phyloP scores from a whole-genome alignment of 1,140 invertebrate genomes.

The Meloidogyne hapla region DNA sequence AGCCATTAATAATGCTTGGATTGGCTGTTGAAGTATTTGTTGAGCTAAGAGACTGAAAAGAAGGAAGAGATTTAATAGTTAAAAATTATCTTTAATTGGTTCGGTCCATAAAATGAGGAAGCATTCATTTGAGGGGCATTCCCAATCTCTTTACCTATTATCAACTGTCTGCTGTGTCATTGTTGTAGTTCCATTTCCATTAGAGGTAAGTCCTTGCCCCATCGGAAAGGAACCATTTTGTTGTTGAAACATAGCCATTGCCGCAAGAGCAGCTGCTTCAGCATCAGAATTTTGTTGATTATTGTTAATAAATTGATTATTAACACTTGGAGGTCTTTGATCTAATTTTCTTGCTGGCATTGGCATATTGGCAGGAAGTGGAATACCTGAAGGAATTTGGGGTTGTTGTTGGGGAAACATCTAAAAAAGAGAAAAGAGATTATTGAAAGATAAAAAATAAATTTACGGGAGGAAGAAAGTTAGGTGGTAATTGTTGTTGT shows the following conservation, averaged over 20 bases:
- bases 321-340: neutral
- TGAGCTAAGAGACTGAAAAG: neutral
- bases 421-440: neutral
- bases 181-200: neutral
- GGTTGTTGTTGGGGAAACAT: neutral
- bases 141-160: neutral
- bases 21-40: constrained; percentile 14
- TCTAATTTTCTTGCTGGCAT: constrained; percentile 8
- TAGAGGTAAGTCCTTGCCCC: neutral
- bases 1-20: constrained; percentile 22
- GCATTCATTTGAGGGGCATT: no score
- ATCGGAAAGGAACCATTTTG: neutral
- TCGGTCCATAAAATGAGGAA: no score
- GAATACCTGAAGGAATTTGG: constrained; percentile 5
- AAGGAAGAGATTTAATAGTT: neutral
- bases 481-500: neutral
- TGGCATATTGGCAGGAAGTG: constrained; percentile 16
- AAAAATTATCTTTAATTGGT: no score
- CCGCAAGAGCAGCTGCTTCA: neutral
- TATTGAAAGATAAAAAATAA: neutral
- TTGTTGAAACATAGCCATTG: constrained; percentile 21
- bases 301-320: neutral
- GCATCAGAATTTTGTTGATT: neutral
- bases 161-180: neutral
- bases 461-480: neutral